phyloP scores from a whole-genome alignment of 2,797 vertebrate genomes.

The Arctocebus calabarensis region DNA sequence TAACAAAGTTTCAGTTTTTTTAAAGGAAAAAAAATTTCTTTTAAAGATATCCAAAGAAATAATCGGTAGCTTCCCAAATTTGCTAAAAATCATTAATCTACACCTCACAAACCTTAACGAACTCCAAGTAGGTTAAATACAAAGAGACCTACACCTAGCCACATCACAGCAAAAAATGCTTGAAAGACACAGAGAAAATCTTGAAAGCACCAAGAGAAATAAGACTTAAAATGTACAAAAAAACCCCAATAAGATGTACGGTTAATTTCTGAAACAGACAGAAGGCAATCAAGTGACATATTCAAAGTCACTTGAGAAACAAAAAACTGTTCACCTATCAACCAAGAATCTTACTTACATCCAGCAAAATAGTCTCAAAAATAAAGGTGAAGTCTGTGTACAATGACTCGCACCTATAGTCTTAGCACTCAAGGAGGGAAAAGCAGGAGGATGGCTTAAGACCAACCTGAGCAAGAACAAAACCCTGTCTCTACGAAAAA shows the following conservation, averaged over 20 bases:
- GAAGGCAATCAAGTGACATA: slow-evolving; percentile 22
- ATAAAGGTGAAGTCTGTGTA: background rate
- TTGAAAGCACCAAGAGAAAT: slow-evolving; percentile 38
- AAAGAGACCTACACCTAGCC: slow-evolving; percentile 33
- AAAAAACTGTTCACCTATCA: background rate
- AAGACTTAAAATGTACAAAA: background rate
- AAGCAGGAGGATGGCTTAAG: background rate
- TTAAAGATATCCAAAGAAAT: slow-evolving; percentile 14
- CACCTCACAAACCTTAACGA: slow-evolving; percentile 30
- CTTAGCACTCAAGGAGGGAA: background rate
- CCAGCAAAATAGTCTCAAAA: slow-evolving; percentile 18
- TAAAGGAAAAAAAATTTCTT: slow-evolving; percentile 58
- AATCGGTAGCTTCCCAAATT: background rate
- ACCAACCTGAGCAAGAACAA: background rate
- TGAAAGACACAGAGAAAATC: slow-evolving; percentile 19
- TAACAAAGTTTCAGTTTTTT: background rate
- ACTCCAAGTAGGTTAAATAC: background rate
- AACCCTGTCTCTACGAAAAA: background rate
- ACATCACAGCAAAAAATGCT: slow-evolving; percentile 22
- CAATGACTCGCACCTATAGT: background rate
- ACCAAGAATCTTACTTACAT: background rate
- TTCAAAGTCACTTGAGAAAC: background rate
- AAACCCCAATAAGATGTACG: slow-evolving; percentile 3
- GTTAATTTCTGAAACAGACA: slow-evolving; percentile 6
- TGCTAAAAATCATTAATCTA: slow-evolving; percentile 48